phyloP scores from a whole-genome alignment of 2,113 vertebrate genomes.

The Silurus asotus region DNA sequence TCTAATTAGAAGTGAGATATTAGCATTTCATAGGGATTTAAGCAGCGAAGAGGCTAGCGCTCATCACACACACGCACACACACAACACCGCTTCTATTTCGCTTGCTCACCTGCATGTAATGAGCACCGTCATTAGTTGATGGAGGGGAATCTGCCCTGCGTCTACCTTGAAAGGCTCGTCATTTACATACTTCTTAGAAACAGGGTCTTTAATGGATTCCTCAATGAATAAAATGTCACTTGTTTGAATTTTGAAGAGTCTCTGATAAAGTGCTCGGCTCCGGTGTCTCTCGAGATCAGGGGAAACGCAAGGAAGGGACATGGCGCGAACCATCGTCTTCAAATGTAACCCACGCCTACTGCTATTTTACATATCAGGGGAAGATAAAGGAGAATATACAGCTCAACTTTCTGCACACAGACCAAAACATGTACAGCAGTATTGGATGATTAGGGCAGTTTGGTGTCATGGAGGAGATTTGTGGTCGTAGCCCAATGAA shows the following conservation, averaged over 20 bases:
- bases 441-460: not conserved
- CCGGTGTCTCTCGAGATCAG: constrained; percentile 4
- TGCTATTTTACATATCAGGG: not conserved
- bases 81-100: constrained; percentile 92
- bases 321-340: not conserved
- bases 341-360: not conserved
- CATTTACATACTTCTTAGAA: constrained; percentile 96
- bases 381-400: constrained; percentile 13
- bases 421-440: constrained; percentile 46
- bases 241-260: constrained; percentile 90
- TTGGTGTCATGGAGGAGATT: not conserved
- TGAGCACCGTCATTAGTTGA: constrained; percentile 99
- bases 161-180: constrained; percentile 97
- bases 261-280: constrained; percentile 79
- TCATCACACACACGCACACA: constrained; percentile 7
- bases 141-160: constrained; percentile 94
- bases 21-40: constrained; percentile 98
- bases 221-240: constrained; percentile 95
- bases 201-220: constrained; percentile 92
- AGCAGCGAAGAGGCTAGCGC: constrained; percentile 88
- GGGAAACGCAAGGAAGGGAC: not conserved
- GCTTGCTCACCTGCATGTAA: constrained; percentile 93
- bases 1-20: constrained; percentile 99
- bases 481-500: not conserved
- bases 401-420: constrained; percentile 35